phyloP scores from a whole-genome alignment of 2,888 invertebrate species.

The Malacosoma neustria region DNA sequence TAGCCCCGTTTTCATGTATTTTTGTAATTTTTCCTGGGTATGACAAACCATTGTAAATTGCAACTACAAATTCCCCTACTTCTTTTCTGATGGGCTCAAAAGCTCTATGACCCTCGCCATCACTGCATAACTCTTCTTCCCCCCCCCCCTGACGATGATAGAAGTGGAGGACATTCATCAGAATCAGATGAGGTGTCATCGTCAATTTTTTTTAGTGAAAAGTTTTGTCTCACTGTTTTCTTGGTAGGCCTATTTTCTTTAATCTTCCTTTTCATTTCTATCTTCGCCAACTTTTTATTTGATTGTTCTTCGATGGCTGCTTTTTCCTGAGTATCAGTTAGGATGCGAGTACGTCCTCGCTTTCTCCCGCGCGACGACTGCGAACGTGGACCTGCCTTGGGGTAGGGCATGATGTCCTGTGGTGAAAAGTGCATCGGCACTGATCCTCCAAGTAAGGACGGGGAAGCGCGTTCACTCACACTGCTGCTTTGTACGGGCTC shows the following conservation, averaged over 20 bases:
- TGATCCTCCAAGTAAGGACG: constrained; percentile 4
- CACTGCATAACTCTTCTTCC: neutral
- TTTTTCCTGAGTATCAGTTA: constrained; percentile 7
- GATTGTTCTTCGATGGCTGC: constrained; percentile 7
- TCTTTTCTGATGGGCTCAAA: neutral
- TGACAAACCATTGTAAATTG: too few species aligned
- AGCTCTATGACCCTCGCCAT: neutral
- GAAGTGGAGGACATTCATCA: neutral
- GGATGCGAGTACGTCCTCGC: constrained; percentile 4
- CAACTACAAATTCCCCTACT: neutral
- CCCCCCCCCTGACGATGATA: neutral
- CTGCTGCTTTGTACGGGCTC: constrained; percentile 2
- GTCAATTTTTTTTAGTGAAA: constrained; percentile 7
- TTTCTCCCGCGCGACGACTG: constrained; percentile 1
- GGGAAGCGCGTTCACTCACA: constrained; percentile 2
- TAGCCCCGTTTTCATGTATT: neutral
- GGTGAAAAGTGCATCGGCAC: constrained; percentile 4
- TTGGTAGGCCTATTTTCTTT: constrained; percentile 5
- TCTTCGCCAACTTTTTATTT: constrained; percentile 7
- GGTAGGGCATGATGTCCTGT: constrained; percentile 3
- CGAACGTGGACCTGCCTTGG: constrained; percentile 3
- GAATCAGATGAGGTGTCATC: constrained; percentile 7
- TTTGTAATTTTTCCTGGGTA: too few species aligned
- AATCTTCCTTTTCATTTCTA: constrained; percentile 6
- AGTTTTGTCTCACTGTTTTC: constrained; percentile 6